Percentiles rank a stretch among this genome's conserved stretches.
Conservation (phyloP, 2,113 vertebrate species). For the Crotalus helleri region DNA sequence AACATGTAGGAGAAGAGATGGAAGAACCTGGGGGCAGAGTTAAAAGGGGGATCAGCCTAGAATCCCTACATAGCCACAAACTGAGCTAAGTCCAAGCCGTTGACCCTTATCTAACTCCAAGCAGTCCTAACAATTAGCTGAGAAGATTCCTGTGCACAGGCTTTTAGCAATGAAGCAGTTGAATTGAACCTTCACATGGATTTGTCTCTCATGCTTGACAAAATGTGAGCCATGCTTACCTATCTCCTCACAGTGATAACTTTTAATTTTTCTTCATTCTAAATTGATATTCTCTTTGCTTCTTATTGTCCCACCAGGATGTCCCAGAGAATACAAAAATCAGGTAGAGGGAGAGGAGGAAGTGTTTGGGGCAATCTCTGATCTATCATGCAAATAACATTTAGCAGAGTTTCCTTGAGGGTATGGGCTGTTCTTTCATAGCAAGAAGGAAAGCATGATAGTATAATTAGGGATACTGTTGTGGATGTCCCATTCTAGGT, state of each 20-base stretch:
- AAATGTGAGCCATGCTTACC: background rate
- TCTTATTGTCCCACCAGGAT: constrained; percentile 31
- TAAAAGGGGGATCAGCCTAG: background rate
- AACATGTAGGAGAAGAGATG: background rate
- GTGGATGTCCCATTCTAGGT: background rate
- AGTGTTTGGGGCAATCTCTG: constrained; percentile 16
- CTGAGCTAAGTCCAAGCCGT: background rate
- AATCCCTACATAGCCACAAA: background rate
- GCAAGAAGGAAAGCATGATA: constrained; percentile 9
- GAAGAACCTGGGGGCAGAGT: background rate
- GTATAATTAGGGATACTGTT: background rate
- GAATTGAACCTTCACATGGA: background rate
- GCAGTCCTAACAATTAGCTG: background rate
- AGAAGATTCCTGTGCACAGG: background rate
- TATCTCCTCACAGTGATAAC: constrained; percentile 31
- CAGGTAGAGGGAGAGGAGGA: constrained; percentile 21
- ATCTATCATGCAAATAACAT: constrained; percentile 1
- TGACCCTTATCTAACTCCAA: background rate
- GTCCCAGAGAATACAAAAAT: constrained; percentile 28
- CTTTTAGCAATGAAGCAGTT: background rate
- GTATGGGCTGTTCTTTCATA: constrained; percentile 10
- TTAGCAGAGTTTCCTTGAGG: constrained; percentile 15
- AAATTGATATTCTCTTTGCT: constrained; percentile 21
- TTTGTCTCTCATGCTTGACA: background rate
- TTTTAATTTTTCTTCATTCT: constrained; percentile 27